A percentile compares a stretch with the other conserved stretches of the same genome.
Evolutionary conservation across 1,140 invertebrate genomes (phyloP).

Genomic region (Dreissena polymorpha): DNA sequence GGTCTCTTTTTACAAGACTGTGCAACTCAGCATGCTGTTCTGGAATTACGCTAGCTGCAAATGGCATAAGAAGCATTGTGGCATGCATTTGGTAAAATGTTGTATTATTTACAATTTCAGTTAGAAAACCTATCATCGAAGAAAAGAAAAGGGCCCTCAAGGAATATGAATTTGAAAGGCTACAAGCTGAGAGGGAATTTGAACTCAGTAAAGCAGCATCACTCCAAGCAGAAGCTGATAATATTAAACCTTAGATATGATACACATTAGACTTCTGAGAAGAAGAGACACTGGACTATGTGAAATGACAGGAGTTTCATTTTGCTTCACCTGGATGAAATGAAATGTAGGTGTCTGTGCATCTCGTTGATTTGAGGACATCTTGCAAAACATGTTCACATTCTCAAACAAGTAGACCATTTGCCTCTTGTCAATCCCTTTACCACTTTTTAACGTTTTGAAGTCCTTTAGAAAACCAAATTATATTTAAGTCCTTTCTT

Average conservation of each 20-base stretch:
- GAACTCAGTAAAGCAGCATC: neutral
- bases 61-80: too few species aligned
- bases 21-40: too few species aligned
- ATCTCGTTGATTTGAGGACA: neutral
- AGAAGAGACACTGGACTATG: neutral
- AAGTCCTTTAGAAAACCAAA: too few species aligned
- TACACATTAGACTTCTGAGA: neutral
- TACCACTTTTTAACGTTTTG: too few species aligned
- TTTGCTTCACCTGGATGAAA: neutral
- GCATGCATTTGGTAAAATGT: too few species aligned
- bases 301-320: neutral
- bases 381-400: neutral
- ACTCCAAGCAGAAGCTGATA: conserved; percentile 25
- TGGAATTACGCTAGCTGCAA: too few species aligned
- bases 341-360: neutral
- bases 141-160: conserved; percentile 22
- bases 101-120: conserved; percentile 11
- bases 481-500: too few species aligned
- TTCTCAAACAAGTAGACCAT: neutral
- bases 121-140: conserved; percentile 12
- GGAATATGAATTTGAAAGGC: conserved; percentile 2
- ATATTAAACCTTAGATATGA: neutral
- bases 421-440: too few species aligned
- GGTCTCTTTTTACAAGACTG: too few species aligned
- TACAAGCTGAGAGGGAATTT: conserved; percentile 24